Conservation (phyloP, 2,113 vertebrate genomes). For the Megaleporinus macrocephalus region DNA sequence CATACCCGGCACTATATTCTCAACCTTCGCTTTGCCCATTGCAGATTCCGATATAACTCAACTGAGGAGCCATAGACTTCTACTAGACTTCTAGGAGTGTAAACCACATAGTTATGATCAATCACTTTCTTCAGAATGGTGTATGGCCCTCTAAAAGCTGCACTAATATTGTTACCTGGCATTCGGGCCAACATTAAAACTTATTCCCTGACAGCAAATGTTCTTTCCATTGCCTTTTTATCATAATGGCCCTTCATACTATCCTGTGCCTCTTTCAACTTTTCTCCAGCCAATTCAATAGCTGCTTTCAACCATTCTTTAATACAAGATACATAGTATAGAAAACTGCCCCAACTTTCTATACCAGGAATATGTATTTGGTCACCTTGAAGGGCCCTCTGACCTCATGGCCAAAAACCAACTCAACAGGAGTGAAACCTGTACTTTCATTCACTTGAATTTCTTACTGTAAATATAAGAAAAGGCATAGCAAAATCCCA, state of each 20-base stretch:
- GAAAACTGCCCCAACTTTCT: background rate
- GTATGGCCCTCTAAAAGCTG: no score
- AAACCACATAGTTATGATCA: no score
- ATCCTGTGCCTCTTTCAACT: background rate
- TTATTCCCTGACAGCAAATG: background rate
- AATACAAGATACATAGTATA: slow-evolving; percentile 32
- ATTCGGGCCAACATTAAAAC: no score
- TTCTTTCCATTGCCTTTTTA: background rate
- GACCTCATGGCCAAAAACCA: background rate
- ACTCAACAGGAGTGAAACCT: background rate
- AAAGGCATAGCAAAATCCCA: background rate
- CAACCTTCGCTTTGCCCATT: no score
- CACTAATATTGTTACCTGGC: no score
- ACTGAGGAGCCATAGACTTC: no score
- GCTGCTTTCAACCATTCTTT: background rate
- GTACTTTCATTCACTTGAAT: no score
- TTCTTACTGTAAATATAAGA: background rate
- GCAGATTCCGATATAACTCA: no score
- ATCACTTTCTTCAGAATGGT: no score
- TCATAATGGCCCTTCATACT: slow-evolving; percentile 7
- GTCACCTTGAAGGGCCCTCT: background rate
- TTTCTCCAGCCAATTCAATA: slow-evolving; percentile 5
- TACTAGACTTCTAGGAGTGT: no score
- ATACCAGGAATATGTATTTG: background rate
- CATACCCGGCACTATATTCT: no score